Evolutionary conservation across 2,888 invertebrate species (phyloP).

Genomic region (Operophtera brumata): DNA sequence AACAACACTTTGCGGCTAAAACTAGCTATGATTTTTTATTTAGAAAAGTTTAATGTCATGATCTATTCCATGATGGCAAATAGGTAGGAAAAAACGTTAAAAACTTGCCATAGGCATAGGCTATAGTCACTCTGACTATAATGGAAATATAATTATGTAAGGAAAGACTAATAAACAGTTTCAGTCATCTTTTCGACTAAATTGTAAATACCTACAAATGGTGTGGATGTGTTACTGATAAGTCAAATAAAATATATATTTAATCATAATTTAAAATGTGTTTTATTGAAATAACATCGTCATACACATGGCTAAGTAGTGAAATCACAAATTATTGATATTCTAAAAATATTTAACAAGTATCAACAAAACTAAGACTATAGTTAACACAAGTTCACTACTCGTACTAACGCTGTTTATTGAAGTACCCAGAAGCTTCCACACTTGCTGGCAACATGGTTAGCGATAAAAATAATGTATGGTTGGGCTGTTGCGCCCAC

Average conservation of each 20-base stretch:
- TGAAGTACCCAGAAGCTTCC: background rate
- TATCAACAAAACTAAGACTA: constrained; percentile 11
- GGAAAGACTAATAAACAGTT: too few relatives aligned
- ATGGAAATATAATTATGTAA: too few relatives aligned
- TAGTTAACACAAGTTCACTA: background rate
- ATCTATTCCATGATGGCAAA: too few relatives aligned
- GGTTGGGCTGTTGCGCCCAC: too few relatives aligned
- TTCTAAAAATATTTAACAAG: constrained; percentile 22
- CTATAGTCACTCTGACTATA: too few relatives aligned
- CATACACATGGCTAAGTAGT: background rate
- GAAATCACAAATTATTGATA: constrained; percentile 5
- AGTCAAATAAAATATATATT: constrained; percentile 14
- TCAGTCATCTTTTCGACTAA: constrained; percentile 23
- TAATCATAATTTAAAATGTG: constrained; percentile 16
- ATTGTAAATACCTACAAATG: background rate
- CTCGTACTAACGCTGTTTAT: too few relatives aligned
- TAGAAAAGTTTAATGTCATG: too few relatives aligned
- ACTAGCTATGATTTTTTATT: too few relatives aligned
- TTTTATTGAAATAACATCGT: constrained; percentile 20
- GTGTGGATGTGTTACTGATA: background rate
- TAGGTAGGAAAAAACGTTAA: too few relatives aligned
- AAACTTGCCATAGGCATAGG: too few relatives aligned
- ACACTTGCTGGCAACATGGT: background rate
- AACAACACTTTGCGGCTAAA: too few relatives aligned
- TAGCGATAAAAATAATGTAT: background rate